These are phyloP conservation scores for Barypeithes pellucidus DNA, from an alignment of 2,888 invertebrate genomes.

Conservation along the genomic window DNA sequence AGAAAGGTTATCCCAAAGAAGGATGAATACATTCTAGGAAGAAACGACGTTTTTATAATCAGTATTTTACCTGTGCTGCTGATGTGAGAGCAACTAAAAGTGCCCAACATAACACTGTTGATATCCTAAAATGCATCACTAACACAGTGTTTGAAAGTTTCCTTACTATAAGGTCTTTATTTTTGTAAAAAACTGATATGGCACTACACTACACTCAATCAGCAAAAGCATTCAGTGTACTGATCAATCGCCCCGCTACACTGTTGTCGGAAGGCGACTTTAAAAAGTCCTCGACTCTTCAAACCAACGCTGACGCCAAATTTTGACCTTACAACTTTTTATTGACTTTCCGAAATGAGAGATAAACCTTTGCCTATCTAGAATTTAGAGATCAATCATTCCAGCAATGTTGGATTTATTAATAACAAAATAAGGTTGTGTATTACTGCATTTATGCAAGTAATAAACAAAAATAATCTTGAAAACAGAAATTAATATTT, in stretches of 20 bases:
- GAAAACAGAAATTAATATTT: too few species aligned
- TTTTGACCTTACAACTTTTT: neutral
- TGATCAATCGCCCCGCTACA: constrained; percentile 65
- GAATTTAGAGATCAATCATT: too few species aligned
- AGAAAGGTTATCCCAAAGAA: constrained; percentile 56
- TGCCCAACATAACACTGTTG: constrained; percentile 81
- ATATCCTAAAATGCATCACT: constrained; percentile 86
- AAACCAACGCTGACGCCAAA: constrained; percentile 18
- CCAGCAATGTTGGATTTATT: too few species aligned
- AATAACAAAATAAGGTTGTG: too few species aligned
- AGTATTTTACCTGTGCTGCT: constrained; percentile 82
- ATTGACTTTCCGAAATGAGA: neutral
- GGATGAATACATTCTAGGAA: constrained; percentile 51
- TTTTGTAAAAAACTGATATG: constrained; percentile 67
- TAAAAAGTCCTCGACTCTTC: constrained; percentile 1
- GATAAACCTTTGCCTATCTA: too few species aligned
- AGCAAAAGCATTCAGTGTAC: constrained; percentile 67
- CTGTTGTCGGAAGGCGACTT: constrained; percentile 46
- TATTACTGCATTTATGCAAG: too few species aligned
- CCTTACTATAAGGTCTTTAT: constrained; percentile 64
- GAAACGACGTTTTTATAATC: constrained; percentile 31
- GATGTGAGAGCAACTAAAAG: constrained; percentile 83
- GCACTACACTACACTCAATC: constrained; percentile 68
- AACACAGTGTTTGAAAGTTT: constrained; percentile 58
- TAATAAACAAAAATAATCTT: too few species aligned